Conservation (phyloP, 2,113 vertebrate species). For the Laterallus jamaicensis region DNA sequence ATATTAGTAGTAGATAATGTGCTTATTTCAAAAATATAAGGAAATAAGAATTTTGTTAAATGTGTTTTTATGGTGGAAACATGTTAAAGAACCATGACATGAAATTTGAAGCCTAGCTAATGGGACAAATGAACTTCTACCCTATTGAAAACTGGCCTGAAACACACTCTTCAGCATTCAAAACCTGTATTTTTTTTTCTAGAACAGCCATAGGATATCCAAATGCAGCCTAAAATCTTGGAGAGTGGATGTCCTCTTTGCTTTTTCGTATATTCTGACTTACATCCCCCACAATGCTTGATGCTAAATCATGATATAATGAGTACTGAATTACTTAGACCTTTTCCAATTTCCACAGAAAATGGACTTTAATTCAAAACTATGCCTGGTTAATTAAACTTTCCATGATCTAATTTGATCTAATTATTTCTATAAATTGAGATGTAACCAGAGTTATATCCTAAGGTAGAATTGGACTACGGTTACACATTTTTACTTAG, state of each 20-base stretch:
- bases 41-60: not conserved
- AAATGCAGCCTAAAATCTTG: not conserved
- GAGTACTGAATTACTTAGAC: constrained; percentile 59
- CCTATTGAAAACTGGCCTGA: not conserved
- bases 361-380: constrained; percentile 81
- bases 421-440: constrained; percentile 83
- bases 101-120: constrained; percentile 9
- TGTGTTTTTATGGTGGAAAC: not conserved
- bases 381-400: constrained; percentile 79
- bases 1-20: constrained; percentile 27
- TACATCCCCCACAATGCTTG: not conserved
- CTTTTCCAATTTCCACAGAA: constrained; percentile 78
- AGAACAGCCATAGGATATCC: not conserved
- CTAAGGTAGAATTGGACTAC: constrained; percentile 69
- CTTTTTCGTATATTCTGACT: not conserved
- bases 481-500: constrained; percentile 58
- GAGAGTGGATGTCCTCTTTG: not conserved
- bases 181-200: not conserved
- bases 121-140: not conserved
- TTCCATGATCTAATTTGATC: constrained; percentile 76
- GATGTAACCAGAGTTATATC: constrained; percentile 73
- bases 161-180: not conserved
- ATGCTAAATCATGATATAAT: constrained; percentile 62
- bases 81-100: not conserved
- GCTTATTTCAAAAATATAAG: constrained; percentile 56